These are phyloP conservation scores for Vulpes ferrilata DNA, from an alignment of 2,113 vertebrate species.

Conservation along the genomic window DNA sequence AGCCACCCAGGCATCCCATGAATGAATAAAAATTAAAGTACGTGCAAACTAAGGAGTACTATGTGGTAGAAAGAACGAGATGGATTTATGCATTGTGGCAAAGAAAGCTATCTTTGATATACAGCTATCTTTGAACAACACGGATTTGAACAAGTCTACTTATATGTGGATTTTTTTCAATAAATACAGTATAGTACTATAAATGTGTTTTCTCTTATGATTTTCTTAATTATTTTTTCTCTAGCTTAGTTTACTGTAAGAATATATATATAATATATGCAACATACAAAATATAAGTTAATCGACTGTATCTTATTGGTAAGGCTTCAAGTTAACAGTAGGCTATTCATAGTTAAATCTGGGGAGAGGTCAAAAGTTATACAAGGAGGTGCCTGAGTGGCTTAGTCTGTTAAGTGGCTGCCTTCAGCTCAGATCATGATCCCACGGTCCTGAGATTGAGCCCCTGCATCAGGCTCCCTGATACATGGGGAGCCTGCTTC, in stretches of 20 bases:
- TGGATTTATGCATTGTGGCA: not conserved
- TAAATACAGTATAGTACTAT: not conserved
- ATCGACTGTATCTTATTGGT: not conserved
- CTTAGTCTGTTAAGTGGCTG: too few species aligned
- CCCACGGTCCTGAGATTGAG: too few species aligned
- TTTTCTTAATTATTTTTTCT: not conserved
- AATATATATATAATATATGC: not conserved
- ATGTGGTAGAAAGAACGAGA: not conserved
- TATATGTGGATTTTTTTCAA: not conserved
- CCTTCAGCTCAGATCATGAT: too few species aligned
- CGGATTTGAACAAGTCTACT: not conserved
- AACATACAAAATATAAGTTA: not conserved
- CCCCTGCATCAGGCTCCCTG: too few species aligned
- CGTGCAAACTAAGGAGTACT: not conserved
- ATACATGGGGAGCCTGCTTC: too few species aligned
- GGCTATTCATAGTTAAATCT: not conserved
- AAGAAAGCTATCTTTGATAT: rapidly evolving
- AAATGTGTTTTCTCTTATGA: not conserved
- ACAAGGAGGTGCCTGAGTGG: not conserved
- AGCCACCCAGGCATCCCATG: too few species aligned
- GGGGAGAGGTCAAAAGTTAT: not conserved
- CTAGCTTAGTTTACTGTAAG: not conserved
- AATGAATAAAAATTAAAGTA: not conserved
- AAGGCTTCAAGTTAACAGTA: not conserved
- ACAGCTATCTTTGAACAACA: not conserved